Percentiles rank a stretch among this genome's conserved stretches.
Evolutionary conservation across 2,888 invertebrate genomes (phyloP).

Genomic region (Drosophila mercatorum): DNA sequence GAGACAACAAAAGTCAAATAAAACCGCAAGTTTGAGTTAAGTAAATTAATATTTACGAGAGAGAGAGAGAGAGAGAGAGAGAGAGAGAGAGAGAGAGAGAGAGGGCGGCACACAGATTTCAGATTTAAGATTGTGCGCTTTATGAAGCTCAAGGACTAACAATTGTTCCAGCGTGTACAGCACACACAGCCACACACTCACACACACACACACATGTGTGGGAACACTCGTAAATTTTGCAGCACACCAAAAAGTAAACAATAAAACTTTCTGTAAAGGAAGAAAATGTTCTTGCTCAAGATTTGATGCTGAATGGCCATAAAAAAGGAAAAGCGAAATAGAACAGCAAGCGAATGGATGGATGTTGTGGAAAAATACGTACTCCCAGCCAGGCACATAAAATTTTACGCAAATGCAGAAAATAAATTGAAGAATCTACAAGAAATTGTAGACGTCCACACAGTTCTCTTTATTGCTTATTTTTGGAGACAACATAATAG

Average conservation of each 20-base stretch:
- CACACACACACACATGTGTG: conserved; percentile 1
- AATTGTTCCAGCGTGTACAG: conserved; percentile 37
- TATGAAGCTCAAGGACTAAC: conserved; percentile 39
- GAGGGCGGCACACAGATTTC: conserved; percentile 38
- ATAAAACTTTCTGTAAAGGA: conserved; percentile 62
- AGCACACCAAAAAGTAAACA: conserved; percentile 66
- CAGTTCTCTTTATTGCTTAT: conserved; percentile 46
- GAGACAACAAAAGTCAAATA: conserved; percentile 42
- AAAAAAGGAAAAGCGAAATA: conserved; percentile 53
- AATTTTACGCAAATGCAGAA: conserved; percentile 40
- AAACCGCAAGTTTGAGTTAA: conserved; percentile 52
- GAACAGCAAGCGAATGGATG: conserved; percentile 42
- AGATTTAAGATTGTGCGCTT: conserved; percentile 56
- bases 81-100: conserved; percentile 50
- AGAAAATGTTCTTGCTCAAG: conserved; percentile 43
- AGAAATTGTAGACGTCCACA: conserved; percentile 10
- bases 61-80: conserved; percentile 52
- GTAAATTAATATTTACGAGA: conserved; percentile 75
- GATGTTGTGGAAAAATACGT: conserved; percentile 31
- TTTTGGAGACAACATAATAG: conserved; percentile 11
- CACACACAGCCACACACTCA: conserved; percentile 15
- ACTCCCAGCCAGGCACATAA: conserved; percentile 36
- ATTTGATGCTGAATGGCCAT: conserved; percentile 52
- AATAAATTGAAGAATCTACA: conserved; percentile 49
- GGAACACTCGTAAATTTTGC: conserved; percentile 58